These are phyloP conservation scores for Melitaea athalia DNA, from an alignment of 2,888 invertebrate species.

Conservation along the genomic window DNA sequence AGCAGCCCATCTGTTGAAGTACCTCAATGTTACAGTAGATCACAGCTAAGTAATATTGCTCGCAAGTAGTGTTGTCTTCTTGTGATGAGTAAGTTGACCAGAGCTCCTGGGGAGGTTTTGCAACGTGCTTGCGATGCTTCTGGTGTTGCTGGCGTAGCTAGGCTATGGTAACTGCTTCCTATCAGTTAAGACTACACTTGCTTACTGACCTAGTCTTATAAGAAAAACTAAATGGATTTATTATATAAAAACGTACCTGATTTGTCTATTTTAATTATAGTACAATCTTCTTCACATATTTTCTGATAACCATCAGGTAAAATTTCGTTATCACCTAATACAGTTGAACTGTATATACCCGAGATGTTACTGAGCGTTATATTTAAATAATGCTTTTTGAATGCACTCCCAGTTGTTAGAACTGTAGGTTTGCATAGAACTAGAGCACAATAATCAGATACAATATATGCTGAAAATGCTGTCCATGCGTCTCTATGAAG, in stretches of 20 bases:
- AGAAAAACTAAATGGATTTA: too few species aligned
- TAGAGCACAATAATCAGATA: constrained; percentile 68
- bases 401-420: constrained; percentile 72
- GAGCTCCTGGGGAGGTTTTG: too few species aligned
- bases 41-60: too few species aligned
- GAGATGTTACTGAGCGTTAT: constrained; percentile 72
- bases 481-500: constrained; percentile 78
- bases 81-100: too few species aligned
- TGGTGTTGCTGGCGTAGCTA: too few species aligned
- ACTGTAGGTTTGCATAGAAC: constrained; percentile 71
- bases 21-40: too few species aligned
- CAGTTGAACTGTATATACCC: constrained; percentile 67
- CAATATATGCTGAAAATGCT: constrained; percentile 67
- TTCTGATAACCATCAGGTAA: constrained; percentile 61
- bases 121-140: too few species aligned
- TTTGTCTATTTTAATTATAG: constrained; percentile 61
- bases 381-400: constrained; percentile 74
- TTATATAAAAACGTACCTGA: constrained; percentile 48
- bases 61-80: too few species aligned
- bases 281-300: constrained; percentile 58
- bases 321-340: constrained; percentile 51
- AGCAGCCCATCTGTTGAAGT: too few species aligned
- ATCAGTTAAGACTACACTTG: too few species aligned
- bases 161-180: too few species aligned
- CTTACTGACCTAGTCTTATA: too few species aligned